Evolutionary conservation across 2,888 invertebrate species (phyloP), one percentile per base, ranked within the genome.

Genomic region (Icerya purchasi): DNA sequence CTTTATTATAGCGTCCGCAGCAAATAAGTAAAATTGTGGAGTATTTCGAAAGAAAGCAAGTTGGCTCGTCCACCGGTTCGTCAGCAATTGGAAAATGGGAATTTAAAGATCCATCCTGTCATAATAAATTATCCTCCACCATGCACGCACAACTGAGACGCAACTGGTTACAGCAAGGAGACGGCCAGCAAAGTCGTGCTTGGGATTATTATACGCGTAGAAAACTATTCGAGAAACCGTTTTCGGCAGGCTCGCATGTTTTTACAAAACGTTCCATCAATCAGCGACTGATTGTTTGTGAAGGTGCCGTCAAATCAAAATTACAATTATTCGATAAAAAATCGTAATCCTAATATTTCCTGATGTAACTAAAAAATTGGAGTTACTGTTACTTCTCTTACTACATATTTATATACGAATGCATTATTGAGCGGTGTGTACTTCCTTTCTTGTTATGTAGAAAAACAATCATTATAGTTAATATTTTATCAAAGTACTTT

Each of bases 231-330:
- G 59, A 59, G 24, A 59, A 59, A 59, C 59, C 59, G 1, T 59
- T 59, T 20, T 50, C 22, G 25, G 54, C 54, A n/a, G 54, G 52
- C 18, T 58, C 58, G 2, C 59, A 59, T 10, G 59, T 59, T 18
- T 55, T 59, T 19, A 50, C 59, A 20, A 57, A 58, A 25, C 50
- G 61, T 19, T 61, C 62, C 2, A 54, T 59, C 2, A 54, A 59
- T 57, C 57, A 59, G 54, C 63, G 86, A 54, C 76, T 87, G 64
- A 80, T 82, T 69, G 78, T 89, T 49, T 89, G 88, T 72, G 88
- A 88, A 69, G 89, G 89, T 64, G 88, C 88, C 57, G 89, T 89
- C 62, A 78, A 81, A 68, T 87, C 86, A 58, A 89, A 89, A 72
- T 76, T 89, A 69, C 85, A 84, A 64, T 78, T 89, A 51, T 89